Base-by-base conservation (phyloP, 1,140 invertebrate genomes). In the Ceratosolen fusciceps region DNA sequence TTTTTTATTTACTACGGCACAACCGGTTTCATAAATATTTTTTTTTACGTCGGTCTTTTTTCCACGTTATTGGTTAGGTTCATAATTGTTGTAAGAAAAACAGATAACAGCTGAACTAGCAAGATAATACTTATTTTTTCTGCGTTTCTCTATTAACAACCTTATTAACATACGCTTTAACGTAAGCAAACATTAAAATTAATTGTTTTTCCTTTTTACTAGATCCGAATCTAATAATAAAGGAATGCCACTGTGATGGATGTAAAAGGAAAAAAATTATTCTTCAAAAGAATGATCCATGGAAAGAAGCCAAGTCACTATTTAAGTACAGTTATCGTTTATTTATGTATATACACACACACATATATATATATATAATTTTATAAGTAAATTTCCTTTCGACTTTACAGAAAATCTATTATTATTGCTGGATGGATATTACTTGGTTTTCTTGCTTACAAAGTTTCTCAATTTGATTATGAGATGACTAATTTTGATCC, bases 401-500 rank as follows among this genome's bases (percentile, higher is more conserved):
- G 3, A 67, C 39, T 80, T 72, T 43, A 52, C 82, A 95, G 94
- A 81, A 93, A 94, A 91, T 82, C 93, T 58, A 83, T 92, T 14
- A 91, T 99, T 43, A 91, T 98, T 39, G 87, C 95, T 82, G 97
- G 97, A 77, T 99, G 98, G 98, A 90, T 95, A 8, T 87, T 97
- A 34, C 93, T 99, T 85, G 91, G 95, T 60, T 93, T 97, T 70
- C 90, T 99, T 76, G 95, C 96, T 2, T 99, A 99, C 88, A 98
- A 99, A 93, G 97, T 99, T 12, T 97, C 97, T 0, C 96, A 98
- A 90, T 97, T 99, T 91, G 97, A 99, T 87, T 97, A 98, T 91
- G 97, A 99, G 91, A 96, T 98, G 93, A 95, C 97, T 24, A 99
- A 98, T 90, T 99, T 99, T 93, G 98, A 99, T 92, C 98, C 98